These are phyloP conservation scores for Phthorimaea operculella DNA, from an alignment of 1,140 invertebrate species.

Conservation along the genomic window DNA sequence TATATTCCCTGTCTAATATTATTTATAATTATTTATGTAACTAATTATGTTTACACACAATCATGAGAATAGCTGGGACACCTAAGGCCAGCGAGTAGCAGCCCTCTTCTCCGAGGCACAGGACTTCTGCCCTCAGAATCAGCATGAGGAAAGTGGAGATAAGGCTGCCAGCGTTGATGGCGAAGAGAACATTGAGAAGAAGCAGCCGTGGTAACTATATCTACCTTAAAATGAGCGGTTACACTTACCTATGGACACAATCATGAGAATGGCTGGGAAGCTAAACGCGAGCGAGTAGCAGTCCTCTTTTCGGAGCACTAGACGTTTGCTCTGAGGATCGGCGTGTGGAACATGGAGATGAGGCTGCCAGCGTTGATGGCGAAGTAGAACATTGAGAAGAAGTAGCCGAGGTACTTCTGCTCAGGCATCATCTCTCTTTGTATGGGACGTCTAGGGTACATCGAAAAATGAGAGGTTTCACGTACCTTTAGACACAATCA, in stretches of 20 bases:
- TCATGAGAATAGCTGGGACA: slow-evolving; percentile 88
- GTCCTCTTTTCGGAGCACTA: slow-evolving; percentile 81
- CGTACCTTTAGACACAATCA: slow-evolving; percentile 83
- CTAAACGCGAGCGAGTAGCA: slow-evolving; percentile 95
- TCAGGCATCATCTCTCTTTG: no score
- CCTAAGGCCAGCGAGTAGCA: slow-evolving; percentile 95
- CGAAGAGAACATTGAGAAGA: slow-evolving; percentile 94
- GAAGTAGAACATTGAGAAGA: slow-evolving; percentile 96
- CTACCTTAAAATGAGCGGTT: no score
- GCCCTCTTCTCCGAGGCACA: slow-evolving; percentile 82
- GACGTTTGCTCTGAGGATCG: slow-evolving; percentile 84
- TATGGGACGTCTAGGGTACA: no score
- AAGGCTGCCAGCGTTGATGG: slow-evolving; percentile 92
- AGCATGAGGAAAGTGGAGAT: slow-evolving; percentile 92
- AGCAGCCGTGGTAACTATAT: slow-evolving; percentile 66
- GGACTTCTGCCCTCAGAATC: slow-evolving; percentile 81
- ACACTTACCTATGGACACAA: slow-evolving; percentile 80
- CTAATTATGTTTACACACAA: slow-evolving; percentile 68
- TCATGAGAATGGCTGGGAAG: slow-evolving; percentile 88
- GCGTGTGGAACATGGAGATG: slow-evolving; percentile 90
- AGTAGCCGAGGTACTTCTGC: slow-evolving; percentile 79
- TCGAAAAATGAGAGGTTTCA: no score
- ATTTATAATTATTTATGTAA: no score
- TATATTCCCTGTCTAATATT: no score
- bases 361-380: slow-evolving; percentile 93